These are phyloP conservation scores for Trinectes maculatus DNA, from an alignment of 2,113 vertebrate genomes.

Conservation along the genomic window DNA sequence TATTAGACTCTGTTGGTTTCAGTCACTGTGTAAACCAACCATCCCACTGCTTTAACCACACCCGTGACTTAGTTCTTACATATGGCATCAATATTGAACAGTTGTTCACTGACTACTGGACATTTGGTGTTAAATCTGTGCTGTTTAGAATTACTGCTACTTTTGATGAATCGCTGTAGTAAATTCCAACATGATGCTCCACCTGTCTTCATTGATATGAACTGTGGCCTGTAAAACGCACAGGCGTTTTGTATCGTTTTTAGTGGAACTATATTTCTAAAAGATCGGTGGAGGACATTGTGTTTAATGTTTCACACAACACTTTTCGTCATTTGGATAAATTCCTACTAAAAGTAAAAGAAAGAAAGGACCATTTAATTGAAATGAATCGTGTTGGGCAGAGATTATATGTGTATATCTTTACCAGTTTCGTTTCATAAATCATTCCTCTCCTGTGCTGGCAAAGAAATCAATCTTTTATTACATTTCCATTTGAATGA, in stretches of 20 bases:
- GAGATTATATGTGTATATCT: background rate
- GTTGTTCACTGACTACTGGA: no score
- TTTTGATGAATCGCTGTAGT: slow-evolving; percentile 1
- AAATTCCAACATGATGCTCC: background rate
- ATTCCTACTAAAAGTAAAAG: slow-evolving; percentile 32
- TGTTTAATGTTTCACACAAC: background rate
- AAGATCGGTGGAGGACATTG: background rate
- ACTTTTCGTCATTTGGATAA: slow-evolving; percentile 14
- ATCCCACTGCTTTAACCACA: no score
- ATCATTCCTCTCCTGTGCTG: slow-evolving; percentile 52
- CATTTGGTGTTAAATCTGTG: background rate
- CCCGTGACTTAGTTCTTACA: no score
- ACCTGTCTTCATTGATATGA: slow-evolving; percentile 1
- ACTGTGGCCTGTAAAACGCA: background rate
- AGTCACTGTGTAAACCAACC: no score
- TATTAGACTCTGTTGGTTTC: no score
- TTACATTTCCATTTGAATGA: slow-evolving; percentile 2
- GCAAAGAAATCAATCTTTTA: background rate
- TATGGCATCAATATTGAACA: no score
- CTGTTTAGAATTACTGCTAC: background rate
- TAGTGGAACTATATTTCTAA: background rate
- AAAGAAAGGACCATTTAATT: slow-evolving; percentile 46
- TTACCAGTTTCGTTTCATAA: slow-evolving; percentile 4
- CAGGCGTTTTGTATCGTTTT: background rate
- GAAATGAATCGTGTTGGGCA: background rate